Evolutionary conservation across 2,888 invertebrate genomes (phyloP), one percentile per base, ranked within the genome.

Genomic region (Arge pagana): DNA sequence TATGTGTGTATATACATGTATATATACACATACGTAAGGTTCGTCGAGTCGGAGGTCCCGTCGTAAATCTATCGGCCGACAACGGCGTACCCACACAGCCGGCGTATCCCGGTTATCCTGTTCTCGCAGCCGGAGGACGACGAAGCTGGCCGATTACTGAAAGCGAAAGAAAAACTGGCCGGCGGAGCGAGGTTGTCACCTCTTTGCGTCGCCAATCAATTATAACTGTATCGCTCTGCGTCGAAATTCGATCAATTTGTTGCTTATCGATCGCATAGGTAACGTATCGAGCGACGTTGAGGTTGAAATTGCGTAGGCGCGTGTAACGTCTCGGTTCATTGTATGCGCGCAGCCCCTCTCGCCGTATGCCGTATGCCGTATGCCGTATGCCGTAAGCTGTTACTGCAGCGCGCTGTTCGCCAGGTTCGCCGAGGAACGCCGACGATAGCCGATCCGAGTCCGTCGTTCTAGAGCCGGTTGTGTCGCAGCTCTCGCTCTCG

Each of bases 231-330:
- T n/a, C n/a, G n/a, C n/a, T n/a, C n/a, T n/a, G n/a, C n/a, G n/a
- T n/a, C n/a, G n/a, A n/a, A n/a, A n/a, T n/a, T n/a, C n/a, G n/a
- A n/a, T n/a, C n/a, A n/a, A n/a, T n/a, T n/a, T n/a, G n/a, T n/a
- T n/a, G n/a, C n/a, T n/a, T n/a, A n/a, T n/a, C n/a, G n/a, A n/a
- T n/a, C n/a, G n/a, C n/a, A n/a, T n/a, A n/a, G n/a, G n/a, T n/a
- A n/a, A n/a, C 33, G 35, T 45, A 45, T 45, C 45, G 15, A 45
- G 23, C 35, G 35, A 26, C 33, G 23, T 15, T 18, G 58, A 55
- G 48, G 51, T 52, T 59, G 52, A 65, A 66, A 66, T 66, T 61
- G 66, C 62, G 66, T 66, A 57, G 64, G 66, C 61, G 63, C 64
- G 55, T 57, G 52, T 53, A 55, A 60, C 57, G 58, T 55, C 58